Evolutionary conservation across 2,797 vertebrate species (phyloP), one percentile per base, ranked within the genome.

Genomic region (Prunella strophiata): DNA sequence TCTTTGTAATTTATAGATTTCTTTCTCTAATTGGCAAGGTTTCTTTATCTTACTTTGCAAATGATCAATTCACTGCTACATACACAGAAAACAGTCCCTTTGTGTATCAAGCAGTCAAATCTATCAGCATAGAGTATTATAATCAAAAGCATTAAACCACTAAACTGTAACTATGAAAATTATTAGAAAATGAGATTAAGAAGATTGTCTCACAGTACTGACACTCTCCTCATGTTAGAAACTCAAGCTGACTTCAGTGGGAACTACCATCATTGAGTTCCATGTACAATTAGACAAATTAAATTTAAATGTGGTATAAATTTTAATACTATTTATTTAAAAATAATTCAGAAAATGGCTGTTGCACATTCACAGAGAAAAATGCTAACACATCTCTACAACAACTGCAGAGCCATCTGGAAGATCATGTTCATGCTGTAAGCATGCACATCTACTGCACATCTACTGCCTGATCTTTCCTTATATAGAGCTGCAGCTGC

Each of bases 401-500:
- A 51, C 34, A 80, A 65, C 34, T 91, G 58, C 62, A 82, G 30
- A 89, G 50, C 82, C 83, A 94, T 70, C 86, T 94, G 90, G 90
- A 94, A 88, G 58, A 50, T n/a, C 20, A 8, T 12, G 43, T 36
- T 58, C 0, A 0, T 30, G n/a, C 36, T 54, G 40, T 38, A 88
- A 79, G 50, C 59, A 61, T 11, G 3, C 25, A 59, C 47, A 58
- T 75, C 76, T 85, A 59, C 50, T 11, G 3, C 20, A 55, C n/a
- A 48, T 73, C 76, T 82, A 40, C 47, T n/a, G 34, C 27, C 11
- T 83, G 79, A 19, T 77, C 48, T 89, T 73, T 80, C 91, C 55
- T 84, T 82, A 61, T 61, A 54, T 32, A 79, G 82, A 66, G 36
- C 48, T 65, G 23, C 81, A 95, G 66, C 81, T 94, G 93, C 29